Percentiles rank a stretch among this genome's conserved stretches.
Conservation (phyloP, 1,140 invertebrate genomes). For the Scaptodrosophila lebanonensis region DNA sequence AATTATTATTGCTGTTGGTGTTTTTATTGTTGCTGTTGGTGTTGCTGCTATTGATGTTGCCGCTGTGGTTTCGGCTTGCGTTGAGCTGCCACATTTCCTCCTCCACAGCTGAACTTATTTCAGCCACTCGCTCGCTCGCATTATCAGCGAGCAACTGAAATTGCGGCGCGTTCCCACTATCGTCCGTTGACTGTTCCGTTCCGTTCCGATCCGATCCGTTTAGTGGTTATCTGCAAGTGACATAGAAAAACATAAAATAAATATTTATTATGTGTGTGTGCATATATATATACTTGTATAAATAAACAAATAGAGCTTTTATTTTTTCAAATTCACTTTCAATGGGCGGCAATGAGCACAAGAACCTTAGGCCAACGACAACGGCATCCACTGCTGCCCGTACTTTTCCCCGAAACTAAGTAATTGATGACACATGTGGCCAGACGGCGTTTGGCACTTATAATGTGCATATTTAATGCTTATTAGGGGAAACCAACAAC, state of each 20-base stretch:
- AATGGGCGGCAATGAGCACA: no score
- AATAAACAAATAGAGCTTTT: constrained; percentile 27
- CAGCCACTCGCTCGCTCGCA: constrained; percentile 8
- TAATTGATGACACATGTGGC: constrained; percentile 41
- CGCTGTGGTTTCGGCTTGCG: constrained; percentile 4
- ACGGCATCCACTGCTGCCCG: no score
- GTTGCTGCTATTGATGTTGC: neutral
- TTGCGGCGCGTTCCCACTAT: constrained; percentile 34
- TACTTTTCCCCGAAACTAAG: no score
- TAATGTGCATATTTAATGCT: no score
- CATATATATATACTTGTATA: constrained; percentile 1
- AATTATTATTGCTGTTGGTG: constrained; percentile 1
- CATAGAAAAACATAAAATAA: constrained; percentile 27
- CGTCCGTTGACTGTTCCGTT: constrained; percentile 61
- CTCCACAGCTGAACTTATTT: no score
- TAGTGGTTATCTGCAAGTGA: constrained; percentile 51
- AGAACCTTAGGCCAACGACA: no score
- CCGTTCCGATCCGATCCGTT: neutral
- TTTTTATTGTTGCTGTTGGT: constrained; percentile 2
- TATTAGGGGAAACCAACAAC: no score
- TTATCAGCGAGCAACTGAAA: constrained; percentile 50
- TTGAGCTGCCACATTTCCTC: neutral
- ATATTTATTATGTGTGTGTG: no score
- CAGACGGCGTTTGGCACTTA: no score
- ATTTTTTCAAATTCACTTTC: no score